phyloP scores from a whole-genome alignment of 2,113 vertebrate genomes.

The Mormoops blainvillei region DNA sequence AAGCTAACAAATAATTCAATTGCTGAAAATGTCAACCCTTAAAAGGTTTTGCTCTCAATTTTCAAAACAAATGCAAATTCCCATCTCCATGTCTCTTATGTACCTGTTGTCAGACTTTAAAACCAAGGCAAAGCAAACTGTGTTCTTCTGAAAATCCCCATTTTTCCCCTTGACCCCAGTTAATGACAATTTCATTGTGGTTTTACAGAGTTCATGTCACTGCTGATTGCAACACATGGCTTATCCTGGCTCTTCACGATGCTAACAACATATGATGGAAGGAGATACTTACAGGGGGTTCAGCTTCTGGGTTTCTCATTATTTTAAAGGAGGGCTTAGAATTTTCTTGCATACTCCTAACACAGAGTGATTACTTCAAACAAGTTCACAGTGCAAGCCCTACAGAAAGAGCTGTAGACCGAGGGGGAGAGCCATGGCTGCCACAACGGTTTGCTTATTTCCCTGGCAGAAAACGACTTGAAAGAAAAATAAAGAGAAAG shows the following conservation, averaged over 20 bases:
- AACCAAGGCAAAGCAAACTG: not conserved
- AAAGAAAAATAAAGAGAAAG: slow-evolving; percentile 12
- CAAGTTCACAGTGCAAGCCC: not conserved
- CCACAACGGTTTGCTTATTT: not conserved
- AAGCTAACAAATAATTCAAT: slow-evolving; percentile 48
- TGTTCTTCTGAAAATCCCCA: not conserved
- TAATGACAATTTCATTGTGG: slow-evolving; percentile 13
- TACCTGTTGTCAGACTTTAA: not conserved
- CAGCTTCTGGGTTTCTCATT: not conserved
- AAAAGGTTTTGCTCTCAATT: slow-evolving; percentile 47
- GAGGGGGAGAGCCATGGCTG: not conserved
- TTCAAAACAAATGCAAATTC: slow-evolving; percentile 60
- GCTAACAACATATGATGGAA: not conserved
- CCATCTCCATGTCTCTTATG: not conserved
- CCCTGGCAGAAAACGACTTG: not conserved
- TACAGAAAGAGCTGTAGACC: not conserved
- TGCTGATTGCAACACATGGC: not conserved
- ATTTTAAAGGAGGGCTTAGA: not conserved
- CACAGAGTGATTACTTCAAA: not conserved
- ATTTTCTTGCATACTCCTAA: not conserved
- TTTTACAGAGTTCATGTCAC: not conserved
- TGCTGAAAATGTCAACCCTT: slow-evolving; percentile 55
- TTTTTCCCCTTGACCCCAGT: slow-evolving; percentile 18
- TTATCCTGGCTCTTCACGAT: not conserved
- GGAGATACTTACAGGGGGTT: not conserved